Conservation (phyloP, 1,140 invertebrate genomes). For the Pemphigus obesinymphae region DNA sequence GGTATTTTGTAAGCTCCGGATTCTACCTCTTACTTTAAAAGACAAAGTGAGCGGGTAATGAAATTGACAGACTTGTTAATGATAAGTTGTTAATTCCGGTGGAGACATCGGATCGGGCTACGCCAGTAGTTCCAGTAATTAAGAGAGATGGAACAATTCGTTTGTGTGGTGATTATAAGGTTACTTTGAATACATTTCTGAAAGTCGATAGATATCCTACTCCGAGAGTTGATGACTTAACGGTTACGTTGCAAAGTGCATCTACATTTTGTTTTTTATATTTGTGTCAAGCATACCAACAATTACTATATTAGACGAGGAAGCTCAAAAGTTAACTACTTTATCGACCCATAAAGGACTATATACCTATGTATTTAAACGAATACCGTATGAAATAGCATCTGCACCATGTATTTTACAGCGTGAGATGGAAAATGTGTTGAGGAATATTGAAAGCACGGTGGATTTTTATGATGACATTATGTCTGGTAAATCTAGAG, state of each 20-base stretch:
- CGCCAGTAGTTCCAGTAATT: neutral
- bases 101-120: neutral
- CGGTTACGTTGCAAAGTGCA: too few relatives aligned
- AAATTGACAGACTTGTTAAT: neutral
- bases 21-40: neutral
- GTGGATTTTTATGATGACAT: constrained; percentile 42
- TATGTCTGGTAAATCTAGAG: constrained; percentile 16
- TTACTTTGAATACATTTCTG: neutral
- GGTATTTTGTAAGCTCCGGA: neutral
- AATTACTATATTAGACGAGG: too few relatives aligned
- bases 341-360: neutral
- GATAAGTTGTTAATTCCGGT: neutral
- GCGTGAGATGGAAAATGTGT: constrained; percentile 46
- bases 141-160: neutral
- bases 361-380: neutral
- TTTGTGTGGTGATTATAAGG: neutral
- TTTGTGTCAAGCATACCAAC: too few relatives aligned
- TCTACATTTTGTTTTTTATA: too few relatives aligned
- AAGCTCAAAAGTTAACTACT: too few relatives aligned
- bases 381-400: neutral
- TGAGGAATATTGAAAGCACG: constrained; percentile 5
- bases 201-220: neutral
- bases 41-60: neutral
- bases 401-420: constrained; percentile 44
- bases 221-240: neutral